A percentile compares a stretch with the other conserved stretches of the same genome.
These are phyloP conservation scores for Pseudomyrmex gracilis DNA, from an alignment of 1,140 invertebrate species.

Conservation along the genomic window DNA sequence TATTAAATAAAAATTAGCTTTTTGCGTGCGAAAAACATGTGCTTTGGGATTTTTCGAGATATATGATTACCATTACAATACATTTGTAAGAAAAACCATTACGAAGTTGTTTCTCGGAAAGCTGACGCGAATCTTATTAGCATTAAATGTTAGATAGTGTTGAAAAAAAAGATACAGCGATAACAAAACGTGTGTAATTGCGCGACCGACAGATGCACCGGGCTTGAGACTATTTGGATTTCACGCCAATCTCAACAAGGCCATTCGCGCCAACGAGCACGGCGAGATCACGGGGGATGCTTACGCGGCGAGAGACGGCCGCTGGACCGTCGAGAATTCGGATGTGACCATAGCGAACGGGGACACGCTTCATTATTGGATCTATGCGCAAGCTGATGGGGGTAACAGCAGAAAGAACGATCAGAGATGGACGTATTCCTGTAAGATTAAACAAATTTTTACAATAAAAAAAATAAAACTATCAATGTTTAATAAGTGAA, in stretches of 20 bases:
- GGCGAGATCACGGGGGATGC: constrained; percentile 76
- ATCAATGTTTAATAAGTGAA: no score
- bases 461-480: no score
- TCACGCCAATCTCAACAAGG: constrained; percentile 80
- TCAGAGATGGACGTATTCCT: constrained; percentile 36
- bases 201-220: constrained; percentile 72
- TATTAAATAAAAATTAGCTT: no score
- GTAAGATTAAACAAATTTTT: constrained; percentile 31
- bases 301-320: constrained; percentile 67
- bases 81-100: no score
- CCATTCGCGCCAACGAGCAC: constrained; percentile 62
- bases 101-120: no score
- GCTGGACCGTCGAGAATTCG: constrained; percentile 79
- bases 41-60: no score
- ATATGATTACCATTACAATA: no score
- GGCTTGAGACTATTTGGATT: constrained; percentile 79
- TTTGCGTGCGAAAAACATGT: no score
- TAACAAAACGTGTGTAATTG: not conserved
- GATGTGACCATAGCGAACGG: constrained; percentile 75
- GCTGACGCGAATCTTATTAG: no score
- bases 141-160: no score
- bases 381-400: constrained; percentile 77
- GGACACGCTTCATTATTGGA: constrained; percentile 84
- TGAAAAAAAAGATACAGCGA: no score
- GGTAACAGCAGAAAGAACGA: constrained; percentile 59